A percentile compares a stretch with the other conserved stretches of the same genome.
Evolutionary conservation across 2,888 invertebrate species (phyloP).

Genomic region (Scelioninae gen. 1): DNA sequence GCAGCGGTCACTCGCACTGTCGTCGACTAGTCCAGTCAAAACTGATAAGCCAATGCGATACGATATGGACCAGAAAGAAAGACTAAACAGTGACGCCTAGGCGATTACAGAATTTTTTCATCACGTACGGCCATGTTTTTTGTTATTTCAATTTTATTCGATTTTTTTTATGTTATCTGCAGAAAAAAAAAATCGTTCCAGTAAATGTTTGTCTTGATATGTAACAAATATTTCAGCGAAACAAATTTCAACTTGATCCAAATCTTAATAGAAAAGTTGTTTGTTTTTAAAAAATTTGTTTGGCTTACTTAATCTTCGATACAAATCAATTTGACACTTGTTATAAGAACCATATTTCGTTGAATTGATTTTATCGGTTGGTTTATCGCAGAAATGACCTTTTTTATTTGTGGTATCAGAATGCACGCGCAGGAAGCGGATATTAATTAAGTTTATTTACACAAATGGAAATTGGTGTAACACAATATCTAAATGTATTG

Average conservation of each 20-base stretch:
- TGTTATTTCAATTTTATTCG: neutral
- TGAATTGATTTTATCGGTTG: constrained; percentile 32
- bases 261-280: neutral
- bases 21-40: constrained; percentile 80
- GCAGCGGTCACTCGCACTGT: constrained; percentile 71
- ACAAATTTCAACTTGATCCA: too few species aligned
- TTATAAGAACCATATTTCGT: constrained; percentile 29
- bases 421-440: constrained; percentile 38
- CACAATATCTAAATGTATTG: constrained; percentile 52
- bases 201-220: neutral
- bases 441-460: constrained; percentile 56
- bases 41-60: constrained; percentile 81
- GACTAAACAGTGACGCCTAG: constrained; percentile 79
- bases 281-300: constrained; percentile 4
- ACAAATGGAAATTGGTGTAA: constrained; percentile 53
- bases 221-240: too few species aligned
- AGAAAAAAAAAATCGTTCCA: neutral
- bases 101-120: constrained; percentile 51
- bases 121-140: constrained; percentile 35
- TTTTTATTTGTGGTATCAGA: constrained; percentile 28
- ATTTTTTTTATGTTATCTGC: too few species aligned
- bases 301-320: constrained; percentile 43
- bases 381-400: constrained; percentile 10
- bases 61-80: constrained; percentile 79
- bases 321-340: constrained; percentile 56